Base-by-base conservation (phyloP, 1,140 invertebrate species). In the Drosophila lowei region DNA sequence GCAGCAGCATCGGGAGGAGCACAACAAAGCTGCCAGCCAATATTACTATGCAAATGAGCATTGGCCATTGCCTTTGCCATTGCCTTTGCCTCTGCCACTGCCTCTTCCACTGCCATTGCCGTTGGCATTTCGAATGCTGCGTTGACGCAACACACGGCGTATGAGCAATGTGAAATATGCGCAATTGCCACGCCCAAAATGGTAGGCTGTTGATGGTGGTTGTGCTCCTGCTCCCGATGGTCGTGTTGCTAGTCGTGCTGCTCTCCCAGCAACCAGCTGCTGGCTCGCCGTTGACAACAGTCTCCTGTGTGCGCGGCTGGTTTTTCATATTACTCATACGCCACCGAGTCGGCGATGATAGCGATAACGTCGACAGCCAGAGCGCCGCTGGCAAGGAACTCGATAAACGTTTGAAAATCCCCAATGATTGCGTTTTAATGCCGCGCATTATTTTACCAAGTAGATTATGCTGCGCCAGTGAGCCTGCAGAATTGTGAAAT, bases 341-440 rank as follows among this genome's bases (percentile, higher is more conserved):
- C 83, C 83, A 86, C 54, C 83, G 78, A 61, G 46, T 46, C 52
- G 66, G 57, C 47, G 56, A 61, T 71, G 64, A 8, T 52, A 41
- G 47, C 44, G 63, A 43, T 68, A 70, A 34, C 48, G 62, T 49
- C 46, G 73, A 46, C 78, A 64, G 63, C 62, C 64, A 70, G 25
- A 57, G 43, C 34, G 83, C 79, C 78, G 72, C 41, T 44, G 78
- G 84, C 84, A 76, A 68, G 70, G 77, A 88, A 77, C 77, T 90
- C 89, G 89, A 90, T 90, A 90, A 90, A 90, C 77, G 89, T 89
- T 89, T 86, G 85, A 88, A 90, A 90, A 90, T 90, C 89, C 89
- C 89, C 84, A 90, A 90, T 90, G 89, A 90, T 90, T 90, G 89
- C 89, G 90, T 90, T 90, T 90, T 90, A 90, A 90, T 90, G 89